Evolutionary conservation across 2,113 vertebrate genomes (phyloP), one percentile per base, ranked within the genome.

Genomic region (Scomber scombrus): DNA sequence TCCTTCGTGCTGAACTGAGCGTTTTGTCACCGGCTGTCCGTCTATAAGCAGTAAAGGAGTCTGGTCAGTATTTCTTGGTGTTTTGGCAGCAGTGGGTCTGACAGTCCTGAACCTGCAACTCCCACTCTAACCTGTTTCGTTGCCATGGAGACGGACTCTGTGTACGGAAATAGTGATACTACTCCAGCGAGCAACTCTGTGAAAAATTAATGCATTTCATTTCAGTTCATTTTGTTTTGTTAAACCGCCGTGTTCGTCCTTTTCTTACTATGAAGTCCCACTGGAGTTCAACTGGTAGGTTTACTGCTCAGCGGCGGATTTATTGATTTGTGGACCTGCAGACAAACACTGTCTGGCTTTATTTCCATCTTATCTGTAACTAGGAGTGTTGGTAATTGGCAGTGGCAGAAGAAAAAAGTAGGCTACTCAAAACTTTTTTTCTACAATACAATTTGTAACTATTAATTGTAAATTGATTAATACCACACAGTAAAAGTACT

Each of bases 91-190:
- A 26, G 23, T 26, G 3, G 23, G 23, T 26, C 23, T 26, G 23
- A 26, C 23, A 26, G 23, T 26, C 23, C 23, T 26, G 23, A 26
- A 2, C 23, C 23, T 26, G 23, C 5, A 40, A 56, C 71, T 16
- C 43, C 15, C 71, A 52, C 19, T 16, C 5, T 43, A 1, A 68
- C 19, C 77, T 6, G 60, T 55, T 55, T 0, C 49, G 88, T 93
- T 45, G 87, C 70, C 34, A 91, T 92, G 93, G 93, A 82, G 63
- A 93, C 71, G 15, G 2, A n/a, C 0, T 26, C 11, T 76, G 93
- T 91, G 62, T 89, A 91, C 84, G 88, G 92, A 93, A 91, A 88
- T 86, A 58, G 60, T 54, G 66, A 74, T 51, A 54, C 61, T 23
- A 0, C 45, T 85, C 56, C 70, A 58, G 65, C 60, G 0, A 3